These are phyloP conservation scores for Drosophila kanapiae DNA, from an alignment of 1,140 invertebrate species.

Conservation along the genomic window DNA sequence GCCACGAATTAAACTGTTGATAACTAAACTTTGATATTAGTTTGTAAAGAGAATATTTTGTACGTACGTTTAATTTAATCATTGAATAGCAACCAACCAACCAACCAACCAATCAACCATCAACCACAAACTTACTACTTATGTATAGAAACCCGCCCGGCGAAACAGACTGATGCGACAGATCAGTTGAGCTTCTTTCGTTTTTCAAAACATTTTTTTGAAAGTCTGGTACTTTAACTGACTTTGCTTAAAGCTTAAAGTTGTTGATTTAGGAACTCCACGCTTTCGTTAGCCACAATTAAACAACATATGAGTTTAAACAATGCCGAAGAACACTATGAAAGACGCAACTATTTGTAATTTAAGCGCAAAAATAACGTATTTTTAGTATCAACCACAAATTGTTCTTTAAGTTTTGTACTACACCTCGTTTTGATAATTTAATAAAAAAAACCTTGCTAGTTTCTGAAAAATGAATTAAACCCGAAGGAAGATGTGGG, in stretches of 20 bases:
- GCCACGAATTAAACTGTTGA: slow-evolving; percentile 84
- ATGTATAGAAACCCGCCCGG: not conserved
- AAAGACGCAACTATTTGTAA: slow-evolving; percentile 33
- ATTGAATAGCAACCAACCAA: slow-evolving; percentile 42
- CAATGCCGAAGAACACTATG: slow-evolving; percentile 42
- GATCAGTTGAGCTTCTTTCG: slow-evolving; percentile 16
- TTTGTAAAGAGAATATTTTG: slow-evolving; percentile 86
- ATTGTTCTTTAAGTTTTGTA: slow-evolving; percentile 69
- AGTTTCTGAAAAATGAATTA: slow-evolving; percentile 56
- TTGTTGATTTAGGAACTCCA: slow-evolving; percentile 14
- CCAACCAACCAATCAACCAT: slow-evolving; percentile 26
- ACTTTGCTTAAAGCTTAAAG: slow-evolving; percentile 5
- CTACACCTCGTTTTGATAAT: slow-evolving; percentile 58
- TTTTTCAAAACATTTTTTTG: slow-evolving; percentile 14
- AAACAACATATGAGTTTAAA: slow-evolving; percentile 17
- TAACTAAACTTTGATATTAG: slow-evolving; percentile 94
- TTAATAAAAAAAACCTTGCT: slow-evolving; percentile 65
- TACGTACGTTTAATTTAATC: slow-evolving; percentile 76
- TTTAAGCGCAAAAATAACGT: slow-evolving; percentile 29
- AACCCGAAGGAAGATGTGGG: too few relatives aligned
- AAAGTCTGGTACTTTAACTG: not conserved
- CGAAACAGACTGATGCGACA: slow-evolving; percentile 2
- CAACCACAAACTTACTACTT: slow-evolving; percentile 27
- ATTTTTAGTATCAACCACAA: slow-evolving; percentile 42
- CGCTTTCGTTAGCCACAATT: slow-evolving; percentile 27